A percentile compares a stretch with the other conserved stretches of the same genome.
Conservation (phyloP, 2,888 invertebrate species). For the Diarsia dahlii region DNA sequence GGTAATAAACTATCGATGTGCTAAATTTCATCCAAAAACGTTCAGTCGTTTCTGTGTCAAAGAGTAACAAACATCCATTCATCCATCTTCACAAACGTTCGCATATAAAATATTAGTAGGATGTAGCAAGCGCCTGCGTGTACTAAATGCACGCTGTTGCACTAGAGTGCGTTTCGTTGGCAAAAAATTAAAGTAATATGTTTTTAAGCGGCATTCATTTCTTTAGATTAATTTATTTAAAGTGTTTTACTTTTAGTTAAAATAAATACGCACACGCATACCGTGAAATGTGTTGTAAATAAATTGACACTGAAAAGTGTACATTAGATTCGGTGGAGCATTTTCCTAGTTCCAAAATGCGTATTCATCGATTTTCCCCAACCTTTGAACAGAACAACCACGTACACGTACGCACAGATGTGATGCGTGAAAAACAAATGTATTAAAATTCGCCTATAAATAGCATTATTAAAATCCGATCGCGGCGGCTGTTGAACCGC, state of each 20-base stretch:
- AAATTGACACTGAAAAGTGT: neutral
- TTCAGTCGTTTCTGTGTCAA: too few relatives aligned
- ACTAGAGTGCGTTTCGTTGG: constrained; percentile 22
- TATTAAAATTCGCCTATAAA: constrained; percentile 79
- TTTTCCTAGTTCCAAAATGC: neutral
- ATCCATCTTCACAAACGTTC: too few relatives aligned
- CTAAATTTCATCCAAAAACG: too few relatives aligned
- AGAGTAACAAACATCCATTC: too few relatives aligned
- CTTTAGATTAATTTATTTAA: neutral
- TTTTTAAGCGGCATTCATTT: neutral
- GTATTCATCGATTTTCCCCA: constrained; percentile 17
- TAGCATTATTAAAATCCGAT: constrained; percentile 81
- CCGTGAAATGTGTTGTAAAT: neutral
- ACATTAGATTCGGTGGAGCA: too few relatives aligned
- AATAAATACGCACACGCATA: neutral
- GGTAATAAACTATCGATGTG: too few relatives aligned
- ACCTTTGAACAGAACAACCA: constrained; percentile 17
- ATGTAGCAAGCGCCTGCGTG: constrained; percentile 39
- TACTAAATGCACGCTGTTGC: constrained; percentile 22
- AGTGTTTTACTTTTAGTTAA: neutral
- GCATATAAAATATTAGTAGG: too few relatives aligned
- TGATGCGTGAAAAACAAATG: constrained; percentile 72
- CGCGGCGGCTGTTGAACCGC: constrained; percentile 80
- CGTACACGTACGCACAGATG: constrained; percentile 56
- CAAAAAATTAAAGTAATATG: neutral